Base-by-base conservation (phyloP, 2,113 vertebrate species). In the Grus americana region DNA sequence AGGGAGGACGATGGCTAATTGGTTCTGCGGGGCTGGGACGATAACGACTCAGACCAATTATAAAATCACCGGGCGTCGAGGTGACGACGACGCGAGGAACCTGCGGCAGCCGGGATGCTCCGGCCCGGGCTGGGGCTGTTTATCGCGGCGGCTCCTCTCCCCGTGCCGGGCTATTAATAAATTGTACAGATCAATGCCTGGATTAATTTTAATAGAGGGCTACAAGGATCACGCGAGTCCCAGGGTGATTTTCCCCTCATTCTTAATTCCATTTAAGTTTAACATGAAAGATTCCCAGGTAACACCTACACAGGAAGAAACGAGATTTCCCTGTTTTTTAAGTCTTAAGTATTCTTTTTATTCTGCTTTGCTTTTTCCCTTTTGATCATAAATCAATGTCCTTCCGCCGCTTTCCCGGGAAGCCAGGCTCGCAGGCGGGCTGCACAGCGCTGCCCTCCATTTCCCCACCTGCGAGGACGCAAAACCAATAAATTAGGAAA, bases 251-350 rank as follows among this genome's bases (percentile, higher is more conserved):
- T 91, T 75, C 93, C 70, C 96, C 97, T 98, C 98, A 98, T 99
- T 98, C 98, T 42, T 97, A 96, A 99, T 99, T 98, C 98, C 97
- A 98, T 97, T 99, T 96, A 94, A 96, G 96, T 92, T 82, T 98
- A 98, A 98, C 98, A 98, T 99, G 98, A 99, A 99, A 99, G 98
- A 98, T 97, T 98, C 97, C 95, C 97, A 96, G 97, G 98, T 98
- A 98, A 97, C 97, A 61, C 97, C 97, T 95, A 94, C 97, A 90
- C 96, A 89, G 97, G 98, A 98, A 97, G 98, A 96, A 97, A 96
- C 94, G 86, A 97, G 96, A 97, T 98, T 90, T 96, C 93, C 94
- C 92, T 47, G 79, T 15, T 78, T 97, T 42, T 96, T 55, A 72
- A 95, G 86, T 32, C 81, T 93, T 55, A 82, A 89, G 52, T 94